Evolutionary conservation across 92 coral and sea anemone species (phyloP), one percentile per base, ranked within the genome.

Genomic region (Pocillopora meandrina): DNA sequence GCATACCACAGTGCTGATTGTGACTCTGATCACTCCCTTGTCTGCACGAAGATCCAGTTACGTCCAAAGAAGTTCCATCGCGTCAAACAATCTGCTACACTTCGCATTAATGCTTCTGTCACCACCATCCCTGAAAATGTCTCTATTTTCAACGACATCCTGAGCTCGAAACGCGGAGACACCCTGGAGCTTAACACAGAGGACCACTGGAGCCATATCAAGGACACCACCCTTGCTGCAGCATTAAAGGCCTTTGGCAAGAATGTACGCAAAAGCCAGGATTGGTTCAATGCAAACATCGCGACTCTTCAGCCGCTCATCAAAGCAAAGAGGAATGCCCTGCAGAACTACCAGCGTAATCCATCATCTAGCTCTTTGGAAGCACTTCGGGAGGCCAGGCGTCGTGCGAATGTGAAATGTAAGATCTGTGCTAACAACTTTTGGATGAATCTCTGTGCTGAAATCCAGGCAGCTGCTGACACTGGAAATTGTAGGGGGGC

Each of bases 1-100:
- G 76, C 77, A 13, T 85, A 65, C 18, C 85, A 81, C 85, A 81
- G 85, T 52, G 77, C 85, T 49, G 78, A 81, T 64, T 81, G 85
- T 49, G 81, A 84, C 75, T 61, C 81, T 2, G 82, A 84, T 64
- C 81, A 84, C 80, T 74, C 87, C 71, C 70, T 70, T 61, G 72
- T 89, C 56, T 72, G 90, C 77, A 72, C 87, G 75, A 89, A 73
- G 76, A 75, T 89, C 90, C 75, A 64, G 90, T 70, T 89, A 64
- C 76, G 72, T 13, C 81, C 87, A 49, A 85, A 85, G 78, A 89
- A 66, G 59, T 63, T 88, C 52, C 73, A 87, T 57, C 83, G 78
- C 31, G 77, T 81, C 10, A 87, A 56, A 76, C 65, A 64, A 18
- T 67, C 35, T 26, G 83, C 87, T 36, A 64, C 3, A 52, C 69